A percentile compares a stretch with the other conserved stretches of the same genome.
Evolutionary conservation across 2,113 vertebrate species (phyloP).

Genomic region (Gymnogyps californianus): DNA sequence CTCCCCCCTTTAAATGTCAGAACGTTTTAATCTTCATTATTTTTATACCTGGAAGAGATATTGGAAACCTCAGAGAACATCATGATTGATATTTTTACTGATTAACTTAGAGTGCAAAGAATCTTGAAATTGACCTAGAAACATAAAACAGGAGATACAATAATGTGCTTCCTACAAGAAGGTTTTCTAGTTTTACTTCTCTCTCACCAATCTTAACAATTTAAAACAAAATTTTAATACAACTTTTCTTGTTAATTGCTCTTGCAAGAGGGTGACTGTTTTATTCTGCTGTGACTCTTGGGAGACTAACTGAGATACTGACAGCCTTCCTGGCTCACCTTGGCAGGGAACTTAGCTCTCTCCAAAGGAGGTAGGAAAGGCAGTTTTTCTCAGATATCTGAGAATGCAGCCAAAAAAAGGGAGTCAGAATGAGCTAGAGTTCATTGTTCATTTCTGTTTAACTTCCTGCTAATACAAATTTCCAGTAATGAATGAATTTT

Average conservation of each 20-base stretch:
- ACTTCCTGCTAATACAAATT: background rate
- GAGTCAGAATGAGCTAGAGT: background rate
- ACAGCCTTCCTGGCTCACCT: background rate
- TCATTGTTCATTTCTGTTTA: background rate
- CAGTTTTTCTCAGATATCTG: background rate
- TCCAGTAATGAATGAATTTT: background rate
- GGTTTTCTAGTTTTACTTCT: background rate
- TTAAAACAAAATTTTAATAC: background rate
- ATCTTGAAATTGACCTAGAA: background rate
- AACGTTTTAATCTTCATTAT: slow-evolving; percentile 25
- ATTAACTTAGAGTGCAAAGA: background rate
- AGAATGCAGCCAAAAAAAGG: background rate
- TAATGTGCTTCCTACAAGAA: background rate
- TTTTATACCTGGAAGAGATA: background rate
- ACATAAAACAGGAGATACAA: background rate
- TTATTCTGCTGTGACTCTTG: background rate
- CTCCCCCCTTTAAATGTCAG: background rate
- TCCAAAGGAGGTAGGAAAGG: background rate
- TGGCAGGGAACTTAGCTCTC: background rate
- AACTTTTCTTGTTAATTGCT: background rate
- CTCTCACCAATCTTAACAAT: background rate
- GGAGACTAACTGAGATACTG: background rate
- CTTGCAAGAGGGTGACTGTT: background rate
- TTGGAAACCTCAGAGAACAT: background rate
- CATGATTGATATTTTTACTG: slow-evolving; percentile 13